Percentiles rank a stretch among this genome's conserved stretches.
Conservation (phyloP, 2,113 vertebrate species). For the Anarhynchus alexandrinus region DNA sequence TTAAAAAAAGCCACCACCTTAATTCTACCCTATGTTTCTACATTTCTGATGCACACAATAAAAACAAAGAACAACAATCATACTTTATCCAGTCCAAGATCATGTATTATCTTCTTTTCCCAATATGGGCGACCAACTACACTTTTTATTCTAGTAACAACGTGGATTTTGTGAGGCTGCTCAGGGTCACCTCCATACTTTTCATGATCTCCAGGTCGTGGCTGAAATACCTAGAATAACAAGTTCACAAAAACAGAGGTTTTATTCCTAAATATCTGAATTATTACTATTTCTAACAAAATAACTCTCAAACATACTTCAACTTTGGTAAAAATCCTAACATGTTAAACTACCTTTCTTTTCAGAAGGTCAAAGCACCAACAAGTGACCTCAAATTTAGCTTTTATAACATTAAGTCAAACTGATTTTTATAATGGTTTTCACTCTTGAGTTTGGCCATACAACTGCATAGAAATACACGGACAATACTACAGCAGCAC, state of each 20-base stretch:
- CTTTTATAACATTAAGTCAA: not conserved
- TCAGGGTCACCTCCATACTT: constrained; percentile 91
- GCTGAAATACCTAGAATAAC: constrained; percentile 80
- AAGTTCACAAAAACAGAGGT: not conserved
- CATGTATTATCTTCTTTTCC: constrained; percentile 86
- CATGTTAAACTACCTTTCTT: not conserved
- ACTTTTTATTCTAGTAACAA: constrained; percentile 87
- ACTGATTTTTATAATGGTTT: not conserved
- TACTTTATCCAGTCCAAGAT: constrained; percentile 88
- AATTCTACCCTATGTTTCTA: not conserved
- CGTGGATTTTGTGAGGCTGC: constrained; percentile 90
- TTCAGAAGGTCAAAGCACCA: not conserved
- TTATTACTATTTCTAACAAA: not conserved
- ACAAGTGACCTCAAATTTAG: not conserved
- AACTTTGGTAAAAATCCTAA: not conserved
- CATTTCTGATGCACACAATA: not conserved
- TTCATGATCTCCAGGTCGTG: constrained; percentile 84
- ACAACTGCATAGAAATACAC: not conserved
- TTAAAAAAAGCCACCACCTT: not conserved
- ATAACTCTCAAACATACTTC: not conserved
- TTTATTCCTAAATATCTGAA: not conserved
- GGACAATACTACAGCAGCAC: not conserved
- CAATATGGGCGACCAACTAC: constrained; percentile 85
- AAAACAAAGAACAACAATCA: not conserved
- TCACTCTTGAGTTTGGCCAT: not conserved